phyloP scores from a whole-genome alignment of 2,888 invertebrate species.

The Hypena proboscidalis region DNA sequence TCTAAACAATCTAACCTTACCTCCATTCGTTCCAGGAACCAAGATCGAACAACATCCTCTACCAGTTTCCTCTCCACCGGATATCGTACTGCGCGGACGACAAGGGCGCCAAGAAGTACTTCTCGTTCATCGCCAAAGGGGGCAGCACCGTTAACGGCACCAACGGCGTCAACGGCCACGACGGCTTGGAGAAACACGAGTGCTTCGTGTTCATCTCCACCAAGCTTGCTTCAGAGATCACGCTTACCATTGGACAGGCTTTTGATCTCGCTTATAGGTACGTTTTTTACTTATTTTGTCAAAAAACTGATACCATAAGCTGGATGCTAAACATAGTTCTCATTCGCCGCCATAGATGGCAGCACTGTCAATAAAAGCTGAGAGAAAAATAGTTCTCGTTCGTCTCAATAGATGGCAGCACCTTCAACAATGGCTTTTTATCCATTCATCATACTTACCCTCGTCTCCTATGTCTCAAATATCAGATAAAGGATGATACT shows the following conservation, averaged over 20 bases:
- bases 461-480: no score
- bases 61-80: slow-evolving; percentile 98
- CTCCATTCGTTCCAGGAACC: slow-evolving; percentile 85
- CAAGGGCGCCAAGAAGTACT: slow-evolving; percentile 98
- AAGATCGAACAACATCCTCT: slow-evolving; percentile 91
- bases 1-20: no score
- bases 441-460: no score
- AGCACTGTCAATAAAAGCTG: no score
- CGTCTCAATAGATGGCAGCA: no score
- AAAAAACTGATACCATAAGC: no score
- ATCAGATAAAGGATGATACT: no score
- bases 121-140: slow-evolving; percentile 96
- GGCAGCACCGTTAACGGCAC: slow-evolving; percentile 21
- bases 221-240: slow-evolving; percentile 98
- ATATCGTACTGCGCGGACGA: slow-evolving; percentile 99
- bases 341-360: no score
- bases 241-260: slow-evolving; percentile 98
- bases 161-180: slow-evolving; percentile 64
- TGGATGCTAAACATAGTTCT: no score
- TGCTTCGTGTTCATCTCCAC: slow-evolving; percentile 99
- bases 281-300: neutral
- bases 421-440: no score
- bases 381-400: no score
- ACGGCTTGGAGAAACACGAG: slow-evolving; percentile 90
- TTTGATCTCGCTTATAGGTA: slow-evolving; percentile 98